Percentiles rank a stretch among this genome's conserved stretches.
Conservation (phyloP, 2,113 vertebrate species). For the Syrrhaptes paradoxus region DNA sequence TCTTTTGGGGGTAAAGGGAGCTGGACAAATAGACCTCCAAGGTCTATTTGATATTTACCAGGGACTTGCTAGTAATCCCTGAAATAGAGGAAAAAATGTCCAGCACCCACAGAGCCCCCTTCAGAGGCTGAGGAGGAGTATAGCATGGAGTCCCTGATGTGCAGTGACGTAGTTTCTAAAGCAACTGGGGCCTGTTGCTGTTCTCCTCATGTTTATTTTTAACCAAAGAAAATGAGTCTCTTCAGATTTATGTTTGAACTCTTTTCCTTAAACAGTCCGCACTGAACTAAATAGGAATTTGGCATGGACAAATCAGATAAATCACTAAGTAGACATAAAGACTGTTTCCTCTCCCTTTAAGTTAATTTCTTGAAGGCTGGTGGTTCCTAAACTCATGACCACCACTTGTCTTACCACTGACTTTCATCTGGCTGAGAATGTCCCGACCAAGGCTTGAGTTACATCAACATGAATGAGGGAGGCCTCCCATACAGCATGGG, state of each 20-base stretch:
- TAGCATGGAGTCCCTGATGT: background rate
- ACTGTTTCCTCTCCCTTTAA: background rate
- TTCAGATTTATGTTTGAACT: background rate
- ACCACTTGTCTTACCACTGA: background rate
- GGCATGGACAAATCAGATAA: background rate
- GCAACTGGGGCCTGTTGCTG: background rate
- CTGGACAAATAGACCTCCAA: background rate
- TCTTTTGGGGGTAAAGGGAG: background rate
- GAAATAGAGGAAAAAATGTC: background rate
- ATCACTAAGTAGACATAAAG: background rate
- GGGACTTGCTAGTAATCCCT: background rate
- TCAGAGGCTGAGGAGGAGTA: background rate
- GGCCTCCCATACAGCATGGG: background rate
- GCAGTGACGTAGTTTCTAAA: background rate
- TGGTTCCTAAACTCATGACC: background rate
- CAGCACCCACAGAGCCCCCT: background rate
- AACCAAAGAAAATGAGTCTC: background rate
- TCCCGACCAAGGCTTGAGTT: background rate
- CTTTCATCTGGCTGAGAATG: background rate
- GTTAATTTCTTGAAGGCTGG: background rate
- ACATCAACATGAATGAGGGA: accelerated
- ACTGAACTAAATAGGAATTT: background rate
- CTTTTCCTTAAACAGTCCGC: background rate
- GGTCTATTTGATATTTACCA: background rate
- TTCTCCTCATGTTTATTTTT: background rate